Conservation (phyloP, 2,888 invertebrate genomes). For the Caenorhabditis sp. region DNA sequence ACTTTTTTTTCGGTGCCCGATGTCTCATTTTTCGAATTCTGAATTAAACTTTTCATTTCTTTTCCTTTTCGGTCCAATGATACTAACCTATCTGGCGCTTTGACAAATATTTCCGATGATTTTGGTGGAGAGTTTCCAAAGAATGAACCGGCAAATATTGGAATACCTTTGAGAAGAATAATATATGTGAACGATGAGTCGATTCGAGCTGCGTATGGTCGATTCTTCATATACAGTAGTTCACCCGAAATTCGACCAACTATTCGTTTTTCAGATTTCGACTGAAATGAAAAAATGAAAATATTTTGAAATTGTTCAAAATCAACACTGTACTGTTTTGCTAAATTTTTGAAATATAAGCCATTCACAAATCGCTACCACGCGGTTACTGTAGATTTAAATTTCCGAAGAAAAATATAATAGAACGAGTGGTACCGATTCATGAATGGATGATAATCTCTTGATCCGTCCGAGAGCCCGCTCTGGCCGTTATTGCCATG, state of each 20-base stretch:
- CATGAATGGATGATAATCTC: no score
- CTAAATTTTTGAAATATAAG: no score
- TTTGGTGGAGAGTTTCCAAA: constrained; percentile 12
- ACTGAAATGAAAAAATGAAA: constrained; percentile 7
- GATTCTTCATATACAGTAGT: constrained; percentile 10
- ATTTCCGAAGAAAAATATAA: no score
- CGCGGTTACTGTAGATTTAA: no score
- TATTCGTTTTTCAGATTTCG: constrained; percentile 5
- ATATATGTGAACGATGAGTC: constrained; percentile 36
- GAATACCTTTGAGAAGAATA: constrained; percentile 18
- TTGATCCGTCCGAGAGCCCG: no score
- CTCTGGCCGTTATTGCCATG: no score
- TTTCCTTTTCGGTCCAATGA: no score
- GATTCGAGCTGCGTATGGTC: constrained; percentile 20
- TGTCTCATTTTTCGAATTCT: no score
- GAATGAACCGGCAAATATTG: constrained; percentile 30
- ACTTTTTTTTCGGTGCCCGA: neutral
- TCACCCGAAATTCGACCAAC: constrained; percentile 13
- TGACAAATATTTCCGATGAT: neutral
- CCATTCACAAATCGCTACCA: no score
- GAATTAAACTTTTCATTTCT: no score
- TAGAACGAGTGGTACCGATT: no score
- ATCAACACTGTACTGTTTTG: no score
- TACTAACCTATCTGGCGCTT: neutral
- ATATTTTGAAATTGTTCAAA: constrained; percentile 1